phyloP scores from a whole-genome alignment of 2,797 vertebrate genomes.

The Euphonia xanthogaster region DNA sequence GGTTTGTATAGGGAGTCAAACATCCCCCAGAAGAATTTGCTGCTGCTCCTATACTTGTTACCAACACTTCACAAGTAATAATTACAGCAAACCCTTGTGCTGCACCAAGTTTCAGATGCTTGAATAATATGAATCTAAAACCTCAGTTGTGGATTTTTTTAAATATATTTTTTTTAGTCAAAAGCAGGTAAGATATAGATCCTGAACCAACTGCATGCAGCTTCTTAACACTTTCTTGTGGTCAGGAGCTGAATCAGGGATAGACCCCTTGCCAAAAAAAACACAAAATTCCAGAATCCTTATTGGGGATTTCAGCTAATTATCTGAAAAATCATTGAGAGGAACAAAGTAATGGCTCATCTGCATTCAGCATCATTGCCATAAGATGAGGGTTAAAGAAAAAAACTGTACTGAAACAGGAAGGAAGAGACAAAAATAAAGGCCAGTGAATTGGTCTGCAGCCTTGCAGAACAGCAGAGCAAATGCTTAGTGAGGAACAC shows the following conservation, averaged over 20 bases:
- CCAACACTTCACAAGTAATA: background rate
- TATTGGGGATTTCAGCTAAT: background rate
- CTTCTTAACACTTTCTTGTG: background rate
- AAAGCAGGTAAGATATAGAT: background rate
- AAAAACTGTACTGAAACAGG: background rate
- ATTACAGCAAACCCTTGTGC: background rate
- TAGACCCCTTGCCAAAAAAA: background rate
- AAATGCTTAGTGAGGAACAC: background rate
- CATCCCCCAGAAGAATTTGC: conserved; percentile 7
- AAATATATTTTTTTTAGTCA: background rate
- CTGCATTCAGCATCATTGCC: background rate
- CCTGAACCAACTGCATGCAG: background rate
- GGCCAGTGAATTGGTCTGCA: background rate
- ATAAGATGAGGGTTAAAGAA: background rate
- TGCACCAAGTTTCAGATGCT: background rate
- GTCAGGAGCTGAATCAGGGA: background rate
- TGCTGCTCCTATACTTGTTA: background rate
- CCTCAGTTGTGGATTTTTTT: background rate
- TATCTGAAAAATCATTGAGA: background rate
- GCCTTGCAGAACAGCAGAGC: background rate
- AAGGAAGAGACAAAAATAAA: background rate
- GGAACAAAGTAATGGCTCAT: background rate
- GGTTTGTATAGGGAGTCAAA: conserved; percentile 10
- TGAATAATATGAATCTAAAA: background rate
- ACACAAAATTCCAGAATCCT: background rate